Base-by-base conservation (phyloP, 2,888 invertebrate genomes). In the Linyphia triangularis region DNA sequence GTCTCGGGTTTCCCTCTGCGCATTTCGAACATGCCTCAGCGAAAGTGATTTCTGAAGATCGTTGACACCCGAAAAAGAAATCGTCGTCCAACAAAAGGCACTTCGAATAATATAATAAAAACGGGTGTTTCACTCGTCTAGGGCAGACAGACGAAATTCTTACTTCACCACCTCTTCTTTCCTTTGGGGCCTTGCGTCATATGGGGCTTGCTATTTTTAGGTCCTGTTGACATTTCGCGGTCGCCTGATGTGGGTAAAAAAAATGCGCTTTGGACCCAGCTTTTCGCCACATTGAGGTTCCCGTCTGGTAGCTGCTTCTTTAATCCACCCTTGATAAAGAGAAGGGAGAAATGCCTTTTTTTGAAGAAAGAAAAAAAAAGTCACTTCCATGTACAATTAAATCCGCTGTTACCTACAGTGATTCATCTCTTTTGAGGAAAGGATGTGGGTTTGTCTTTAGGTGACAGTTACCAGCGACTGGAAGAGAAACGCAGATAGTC, bases 121-220 rank as follows among this genome's bases (percentile, higher is more conserved):
- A 57, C 65, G 51, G 70, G 75, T 67, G n/a, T 61, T 85, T 51
- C 16, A 5, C 70, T 13, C 69, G 84, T 85, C 84, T 85, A 77
- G 72, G 33, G 61, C 61, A 82, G 84, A 85, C 84, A 77, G 77
- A 77, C 75, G 75, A 69, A 81, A 69, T 81, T 69, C 69, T 81
- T 77, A 33, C 69, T 26, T 43, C 69, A 43, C 33, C 79, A 67
- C 78, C 40, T 43, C 69, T 69, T 61, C 57, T 72, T n/a, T n/a
- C n/a, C n/a, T n/a, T n/a, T n/a, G n/a, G 24, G 24, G 75, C 57
- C 79, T 79, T 81, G 73, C 81, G 72, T 88, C 81, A 81, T 81
- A 59, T 63, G 43, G 19, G 30, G 65, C 4, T 57, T 57, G 16
- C 86, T 88, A 88, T 88, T 81, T 84, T 88, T 81, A 57, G 81